These are phyloP conservation scores for Rhagologus leucostigma DNA, from an alignment of 2,113 vertebrate genomes.

Conservation along the genomic window DNA sequence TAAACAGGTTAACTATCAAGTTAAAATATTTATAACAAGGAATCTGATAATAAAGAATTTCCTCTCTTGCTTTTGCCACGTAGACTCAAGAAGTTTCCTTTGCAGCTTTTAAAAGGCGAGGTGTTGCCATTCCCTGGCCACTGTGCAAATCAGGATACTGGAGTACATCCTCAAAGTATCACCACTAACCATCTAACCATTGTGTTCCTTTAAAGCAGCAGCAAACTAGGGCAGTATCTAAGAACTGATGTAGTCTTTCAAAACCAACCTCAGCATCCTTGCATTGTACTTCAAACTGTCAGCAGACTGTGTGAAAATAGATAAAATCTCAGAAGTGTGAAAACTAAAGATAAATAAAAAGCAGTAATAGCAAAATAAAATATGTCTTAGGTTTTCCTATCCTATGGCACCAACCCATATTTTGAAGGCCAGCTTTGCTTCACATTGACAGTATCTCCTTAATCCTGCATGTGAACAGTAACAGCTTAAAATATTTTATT, in stretches of 20 bases:
- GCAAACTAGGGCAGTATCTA: neutral
- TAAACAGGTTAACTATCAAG: neutral
- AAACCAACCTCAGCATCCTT: neutral
- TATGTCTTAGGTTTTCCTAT: neutral
- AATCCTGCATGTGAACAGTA: neutral
- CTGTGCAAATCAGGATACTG: neutral
- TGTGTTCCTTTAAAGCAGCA: neutral
- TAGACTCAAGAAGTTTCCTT: neutral
- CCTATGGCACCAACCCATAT: neutral
- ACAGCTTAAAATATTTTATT: neutral
- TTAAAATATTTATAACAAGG: neutral
- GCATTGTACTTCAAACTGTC: neutral
- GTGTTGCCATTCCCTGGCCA: neutral
- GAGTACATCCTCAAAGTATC: neutral
- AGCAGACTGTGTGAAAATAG: neutral
- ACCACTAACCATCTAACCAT: neutral
- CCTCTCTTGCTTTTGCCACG: neutral
- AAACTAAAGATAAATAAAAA: neutral
- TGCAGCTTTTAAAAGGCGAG: neutral
- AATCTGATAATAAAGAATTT: neutral
- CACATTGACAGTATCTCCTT: neutral
- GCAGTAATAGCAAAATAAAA: neutral
- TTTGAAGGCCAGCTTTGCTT: neutral
- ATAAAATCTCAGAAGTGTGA: neutral
- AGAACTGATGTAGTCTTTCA: neutral